phyloP scores from a whole-genome alignment of 2,888 invertebrate genomes.

The Dasypogon diadema region DNA sequence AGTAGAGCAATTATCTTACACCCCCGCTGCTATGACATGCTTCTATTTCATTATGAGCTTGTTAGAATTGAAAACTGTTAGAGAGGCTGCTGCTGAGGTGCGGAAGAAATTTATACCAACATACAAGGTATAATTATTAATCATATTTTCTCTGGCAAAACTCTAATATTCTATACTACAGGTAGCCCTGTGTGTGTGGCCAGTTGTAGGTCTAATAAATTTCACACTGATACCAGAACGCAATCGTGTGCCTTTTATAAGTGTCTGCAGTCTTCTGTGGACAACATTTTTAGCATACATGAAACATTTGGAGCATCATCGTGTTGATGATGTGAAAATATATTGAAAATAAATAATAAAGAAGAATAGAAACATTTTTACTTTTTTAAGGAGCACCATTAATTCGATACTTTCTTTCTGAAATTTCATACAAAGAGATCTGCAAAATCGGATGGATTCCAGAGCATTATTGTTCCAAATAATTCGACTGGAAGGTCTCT shows the following conservation, averaged over 20 bases:
- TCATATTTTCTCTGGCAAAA: not conserved
- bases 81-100: slow-evolving; percentile 76
- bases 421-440: too few relatives aligned
- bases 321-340: not conserved
- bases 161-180: slow-evolving; percentile 62
- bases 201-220: slow-evolving; percentile 79
- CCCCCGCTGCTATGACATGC: slow-evolving; percentile 81
- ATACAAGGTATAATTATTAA: slow-evolving; percentile 67
- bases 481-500: too few relatives aligned
- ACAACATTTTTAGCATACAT: slow-evolving; percentile 82
- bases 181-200: slow-evolving; percentile 80
- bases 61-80: slow-evolving; percentile 76
- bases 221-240: slow-evolving; percentile 78
- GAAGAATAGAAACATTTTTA: too few relatives aligned
- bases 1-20: slow-evolving; percentile 81
- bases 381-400: too few relatives aligned
- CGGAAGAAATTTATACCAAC: slow-evolving; percentile 80
- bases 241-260: slow-evolving; percentile 80
- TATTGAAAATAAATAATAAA: too few relatives aligned
- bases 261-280: slow-evolving; percentile 80
- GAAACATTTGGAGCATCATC: slow-evolving; percentile 74
- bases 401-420: too few relatives aligned
- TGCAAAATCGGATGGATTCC: too few relatives aligned
- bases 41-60: slow-evolving; percentile 84
- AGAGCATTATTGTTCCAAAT: too few relatives aligned